Conservation (phyloP, 2,797 vertebrate species). For the Sylvilagus floridanus region DNA sequence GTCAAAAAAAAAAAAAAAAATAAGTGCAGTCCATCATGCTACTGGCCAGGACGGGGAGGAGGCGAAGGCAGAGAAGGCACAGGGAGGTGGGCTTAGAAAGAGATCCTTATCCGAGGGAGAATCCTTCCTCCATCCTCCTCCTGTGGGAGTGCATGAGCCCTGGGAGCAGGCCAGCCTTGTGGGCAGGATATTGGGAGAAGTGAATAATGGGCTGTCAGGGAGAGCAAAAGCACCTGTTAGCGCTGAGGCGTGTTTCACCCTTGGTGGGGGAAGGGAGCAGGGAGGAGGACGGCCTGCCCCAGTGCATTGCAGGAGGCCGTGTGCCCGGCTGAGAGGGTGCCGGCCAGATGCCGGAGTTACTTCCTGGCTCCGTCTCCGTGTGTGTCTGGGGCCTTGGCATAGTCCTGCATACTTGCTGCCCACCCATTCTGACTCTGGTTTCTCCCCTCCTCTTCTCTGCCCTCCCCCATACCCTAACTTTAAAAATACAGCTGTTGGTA, state of each 20-base stretch:
- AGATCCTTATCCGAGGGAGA: neutral
- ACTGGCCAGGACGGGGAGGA: slow-evolving; percentile 13
- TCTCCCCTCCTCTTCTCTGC: slow-evolving; percentile 74
- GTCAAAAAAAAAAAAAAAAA: no score
- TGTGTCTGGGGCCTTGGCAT: slow-evolving; percentile 82
- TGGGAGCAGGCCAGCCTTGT: neutral
- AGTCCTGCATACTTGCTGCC: slow-evolving; percentile 83
- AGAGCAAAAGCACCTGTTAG: neutral
- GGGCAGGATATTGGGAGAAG: neutral
- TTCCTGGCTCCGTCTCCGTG: slow-evolving; percentile 79
- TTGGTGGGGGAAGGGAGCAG: slow-evolving; percentile 13
- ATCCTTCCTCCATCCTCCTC: rapidly evolving
- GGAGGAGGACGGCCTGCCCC: slow-evolving; percentile 59
- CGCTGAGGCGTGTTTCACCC: neutral
- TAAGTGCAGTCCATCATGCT: neutral
- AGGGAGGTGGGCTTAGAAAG: neutral
- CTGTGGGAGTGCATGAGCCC: neutral
- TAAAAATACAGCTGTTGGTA: slow-evolving; percentile 48
- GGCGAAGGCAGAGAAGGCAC: neutral
- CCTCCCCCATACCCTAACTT: slow-evolving; percentile 77
- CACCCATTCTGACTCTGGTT: slow-evolving; percentile 84
- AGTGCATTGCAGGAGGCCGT: slow-evolving; percentile 73
- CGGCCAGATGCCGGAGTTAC: slow-evolving; percentile 82
- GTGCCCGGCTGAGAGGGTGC: slow-evolving; percentile 67
- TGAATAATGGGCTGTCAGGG: neutral